Evolutionary conservation across 2,113 vertebrate species (phyloP).

Genomic region (Eulacestoma nigropectus): DNA sequence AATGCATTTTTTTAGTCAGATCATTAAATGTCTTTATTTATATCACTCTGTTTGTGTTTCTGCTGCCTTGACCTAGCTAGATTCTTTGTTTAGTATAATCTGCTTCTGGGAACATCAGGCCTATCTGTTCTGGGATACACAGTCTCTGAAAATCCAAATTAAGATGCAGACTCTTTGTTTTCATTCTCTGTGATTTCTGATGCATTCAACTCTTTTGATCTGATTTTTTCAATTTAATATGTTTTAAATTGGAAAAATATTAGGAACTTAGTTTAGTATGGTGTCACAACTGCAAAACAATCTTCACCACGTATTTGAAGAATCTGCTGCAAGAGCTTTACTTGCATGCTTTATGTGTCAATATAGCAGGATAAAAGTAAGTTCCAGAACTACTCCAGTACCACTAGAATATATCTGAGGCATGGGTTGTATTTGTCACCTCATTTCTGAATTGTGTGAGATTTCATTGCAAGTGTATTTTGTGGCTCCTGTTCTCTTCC

Average conservation of each 20-base stretch:
- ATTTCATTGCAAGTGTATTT: background rate
- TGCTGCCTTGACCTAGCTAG: background rate
- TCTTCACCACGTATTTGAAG: background rate
- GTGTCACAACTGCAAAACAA: background rate
- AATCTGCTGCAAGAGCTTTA: background rate
- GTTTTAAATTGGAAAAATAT: background rate
- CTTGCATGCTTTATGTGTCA: background rate
- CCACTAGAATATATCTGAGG: background rate
- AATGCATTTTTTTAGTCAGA: background rate
- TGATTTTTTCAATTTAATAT: background rate
- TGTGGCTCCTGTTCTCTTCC: background rate
- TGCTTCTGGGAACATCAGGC: background rate
- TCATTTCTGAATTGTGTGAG: background rate
- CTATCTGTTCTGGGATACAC: background rate
- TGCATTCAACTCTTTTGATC: background rate
- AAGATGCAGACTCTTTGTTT: background rate
- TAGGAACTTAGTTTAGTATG: background rate
- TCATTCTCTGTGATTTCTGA: background rate
- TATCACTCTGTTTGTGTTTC: background rate
- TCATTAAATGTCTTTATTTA: background rate
- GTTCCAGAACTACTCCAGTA: background rate
- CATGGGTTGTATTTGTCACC: background rate
- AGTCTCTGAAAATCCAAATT: background rate
- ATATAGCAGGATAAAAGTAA: background rate
- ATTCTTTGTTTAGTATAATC: background rate